Conservation (phyloP, 2,888 invertebrate species). For the Meandrusa payeni region DNA sequence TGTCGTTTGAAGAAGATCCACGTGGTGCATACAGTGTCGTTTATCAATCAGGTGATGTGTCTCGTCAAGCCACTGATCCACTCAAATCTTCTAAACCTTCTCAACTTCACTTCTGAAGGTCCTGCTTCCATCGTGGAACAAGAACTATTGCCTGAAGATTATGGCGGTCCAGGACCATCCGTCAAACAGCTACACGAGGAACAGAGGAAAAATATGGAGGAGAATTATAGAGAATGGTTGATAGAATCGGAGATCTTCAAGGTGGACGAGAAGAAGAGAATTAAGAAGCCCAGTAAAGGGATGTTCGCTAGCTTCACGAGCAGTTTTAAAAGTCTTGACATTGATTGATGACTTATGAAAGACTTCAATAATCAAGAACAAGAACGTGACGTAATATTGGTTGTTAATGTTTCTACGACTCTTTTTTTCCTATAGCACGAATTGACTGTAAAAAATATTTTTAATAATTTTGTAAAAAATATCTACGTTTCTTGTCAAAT, state of each 20-base stretch:
- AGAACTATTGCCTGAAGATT: slow-evolving; percentile 76
- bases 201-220: slow-evolving; percentile 77
- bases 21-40: slow-evolving; percentile 83
- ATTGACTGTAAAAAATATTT: too few species aligned
- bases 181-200: slow-evolving; percentile 79
- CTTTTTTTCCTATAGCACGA: too few species aligned
- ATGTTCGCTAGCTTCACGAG: slow-evolving; percentile 75
- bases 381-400: too few species aligned
- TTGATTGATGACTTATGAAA: too few species aligned
- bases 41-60: slow-evolving; percentile 85
- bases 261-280: slow-evolving; percentile 70
- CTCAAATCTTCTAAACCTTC: slow-evolving; percentile 80
- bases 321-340: slow-evolving; percentile 71
- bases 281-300: slow-evolving; percentile 71
- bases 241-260: slow-evolving; percentile 80
- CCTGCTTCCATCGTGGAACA: slow-evolving; percentile 69
- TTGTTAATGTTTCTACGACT: too few species aligned
- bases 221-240: slow-evolving; percentile 82
- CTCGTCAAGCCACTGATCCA: slow-evolving; percentile 83
- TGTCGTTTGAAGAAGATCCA: slow-evolving; percentile 84
- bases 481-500: too few species aligned
- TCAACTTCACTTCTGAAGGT: slow-evolving; percentile 80
- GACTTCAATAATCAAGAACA: too few species aligned
- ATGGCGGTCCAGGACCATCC: slow-evolving; percentile 80
- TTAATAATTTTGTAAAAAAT: too few species aligned